Evolutionary conservation across 2,888 invertebrate species (phyloP), one percentile per base, ranked within the genome.

Genomic region (Tanytarsus gracilentus): DNA sequence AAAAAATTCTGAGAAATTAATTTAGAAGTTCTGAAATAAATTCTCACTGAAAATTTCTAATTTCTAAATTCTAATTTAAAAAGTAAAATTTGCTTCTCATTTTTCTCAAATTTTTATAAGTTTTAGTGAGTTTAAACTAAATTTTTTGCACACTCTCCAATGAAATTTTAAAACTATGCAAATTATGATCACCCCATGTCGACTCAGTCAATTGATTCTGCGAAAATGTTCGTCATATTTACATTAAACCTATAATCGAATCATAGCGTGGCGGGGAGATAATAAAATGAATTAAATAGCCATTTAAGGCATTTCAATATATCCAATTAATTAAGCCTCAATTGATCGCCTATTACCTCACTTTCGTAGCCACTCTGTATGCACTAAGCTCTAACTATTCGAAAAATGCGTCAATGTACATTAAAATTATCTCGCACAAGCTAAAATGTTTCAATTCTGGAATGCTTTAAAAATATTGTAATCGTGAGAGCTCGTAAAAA

Each of bases 271-370:
- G n/a, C 2, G n/a, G 33, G n/a, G n/a, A n/a, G n/a, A n/a, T n/a
- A n/a, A n/a, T n/a, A 21, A 36, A 36, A 23, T 11, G n/a, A 49
- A 23, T 8, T 21, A 56, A 56, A 30, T 44, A 30, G 16, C 58
- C 58, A 58, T 58, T 58, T 48, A 48, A 8, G 48, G 30, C 44
- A 27, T 21, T 39, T 55, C 27, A 48, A 29, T 44, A 30, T 30
- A 48, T 48, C 29, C 58, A 58, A 56, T 56, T 58, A 48, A 58
- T 58, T 27, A 40, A 18, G 14, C n/a, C 6, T 44, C 40, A 58
- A 58, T 58, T 58, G 55, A 55, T 40, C 26, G 26, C n/a, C 26
- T 33, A 25, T 55, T 58, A 39, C 58, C 16, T 48, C 48, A 58
- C 27, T 21, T 23, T 21, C n/a, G 23, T 26, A 44, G 26, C 16